Conservation (phyloP, 2,888 invertebrate genomes). For the Anaspis maculata region DNA sequence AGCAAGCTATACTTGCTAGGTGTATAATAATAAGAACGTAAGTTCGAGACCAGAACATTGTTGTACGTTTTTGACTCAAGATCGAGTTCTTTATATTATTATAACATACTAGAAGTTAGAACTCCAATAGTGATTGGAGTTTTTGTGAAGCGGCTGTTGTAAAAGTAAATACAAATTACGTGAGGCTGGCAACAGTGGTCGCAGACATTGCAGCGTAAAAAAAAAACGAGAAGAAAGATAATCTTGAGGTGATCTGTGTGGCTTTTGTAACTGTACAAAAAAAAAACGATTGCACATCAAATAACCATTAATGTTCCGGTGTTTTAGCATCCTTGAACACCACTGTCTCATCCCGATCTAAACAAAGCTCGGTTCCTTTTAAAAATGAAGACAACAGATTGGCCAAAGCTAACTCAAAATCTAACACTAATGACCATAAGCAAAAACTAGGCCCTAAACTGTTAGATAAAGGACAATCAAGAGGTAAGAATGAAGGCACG, state of each 20-base stretch:
- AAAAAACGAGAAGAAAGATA: no score
- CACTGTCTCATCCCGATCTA: constrained; percentile 63
- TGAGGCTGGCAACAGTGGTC: no score
- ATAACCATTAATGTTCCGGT: constrained; percentile 43
- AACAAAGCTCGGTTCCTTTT: constrained; percentile 54
- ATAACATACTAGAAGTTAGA: no score
- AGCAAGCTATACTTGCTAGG: no score
- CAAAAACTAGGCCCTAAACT: constrained; percentile 33
- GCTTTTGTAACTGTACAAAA: constrained; percentile 19
- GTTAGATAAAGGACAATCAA: constrained; percentile 33
- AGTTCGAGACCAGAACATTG: no score
- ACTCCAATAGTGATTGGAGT: no score
- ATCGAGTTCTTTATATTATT: no score
- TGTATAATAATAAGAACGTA: no score
- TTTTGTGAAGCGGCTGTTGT: no score
- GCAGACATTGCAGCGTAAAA: no score
- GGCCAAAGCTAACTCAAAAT: constrained; percentile 39
- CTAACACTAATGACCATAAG: constrained; percentile 32
- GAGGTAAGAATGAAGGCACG: constrained; percentile 39
- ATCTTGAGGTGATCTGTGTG: constrained; percentile 1
- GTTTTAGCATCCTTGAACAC: constrained; percentile 69
- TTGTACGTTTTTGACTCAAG: no score
- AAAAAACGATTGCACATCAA: not conserved
- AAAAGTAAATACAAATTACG: no score
- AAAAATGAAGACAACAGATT: constrained; percentile 42